phyloP scores from a whole-genome alignment of 2,113 vertebrate genomes.

The Daphoenositta chrysoptera region DNA sequence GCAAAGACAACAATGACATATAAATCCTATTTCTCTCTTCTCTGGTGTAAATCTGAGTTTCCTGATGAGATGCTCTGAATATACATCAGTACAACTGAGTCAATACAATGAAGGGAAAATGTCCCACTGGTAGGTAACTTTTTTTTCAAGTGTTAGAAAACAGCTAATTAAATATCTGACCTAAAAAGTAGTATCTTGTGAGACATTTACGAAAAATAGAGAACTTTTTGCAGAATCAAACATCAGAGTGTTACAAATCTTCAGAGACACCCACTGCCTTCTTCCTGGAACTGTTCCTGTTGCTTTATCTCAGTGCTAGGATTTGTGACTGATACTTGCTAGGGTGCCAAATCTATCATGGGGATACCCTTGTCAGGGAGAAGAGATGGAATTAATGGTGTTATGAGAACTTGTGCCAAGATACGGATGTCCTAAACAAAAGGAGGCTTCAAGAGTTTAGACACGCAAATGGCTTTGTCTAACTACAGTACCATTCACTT shows the following conservation, averaged over 20 bases:
- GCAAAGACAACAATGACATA: neutral
- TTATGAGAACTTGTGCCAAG: neutral
- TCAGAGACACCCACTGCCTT: neutral
- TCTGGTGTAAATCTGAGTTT: neutral
- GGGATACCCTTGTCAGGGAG: neutral
- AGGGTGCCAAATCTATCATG: neutral
- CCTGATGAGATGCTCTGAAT: neutral
- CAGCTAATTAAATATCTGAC: neutral
- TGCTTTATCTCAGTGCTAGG: neutral
- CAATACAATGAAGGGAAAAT: neutral
- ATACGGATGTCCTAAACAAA: neutral
- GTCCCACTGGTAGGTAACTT: neutral
- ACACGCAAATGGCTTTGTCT: neutral
- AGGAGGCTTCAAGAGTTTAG: neutral
- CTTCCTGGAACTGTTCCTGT: conserved; percentile 11
- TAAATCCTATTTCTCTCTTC: neutral
- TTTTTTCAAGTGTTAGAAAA: neutral
- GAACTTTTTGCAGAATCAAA: neutral
- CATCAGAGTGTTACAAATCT: neutral
- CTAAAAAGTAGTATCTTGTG: neutral
- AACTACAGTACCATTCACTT: neutral
- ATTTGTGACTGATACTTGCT: conserved; percentile 23
- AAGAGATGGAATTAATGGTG: neutral
- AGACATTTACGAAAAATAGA: neutral
- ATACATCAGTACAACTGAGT: neutral